A percentile compares a stretch with the other conserved stretches of the same genome.
phyloP scores from a whole-genome alignment of 2,888 invertebrate species.

The Drosophila neotestacea region DNA sequence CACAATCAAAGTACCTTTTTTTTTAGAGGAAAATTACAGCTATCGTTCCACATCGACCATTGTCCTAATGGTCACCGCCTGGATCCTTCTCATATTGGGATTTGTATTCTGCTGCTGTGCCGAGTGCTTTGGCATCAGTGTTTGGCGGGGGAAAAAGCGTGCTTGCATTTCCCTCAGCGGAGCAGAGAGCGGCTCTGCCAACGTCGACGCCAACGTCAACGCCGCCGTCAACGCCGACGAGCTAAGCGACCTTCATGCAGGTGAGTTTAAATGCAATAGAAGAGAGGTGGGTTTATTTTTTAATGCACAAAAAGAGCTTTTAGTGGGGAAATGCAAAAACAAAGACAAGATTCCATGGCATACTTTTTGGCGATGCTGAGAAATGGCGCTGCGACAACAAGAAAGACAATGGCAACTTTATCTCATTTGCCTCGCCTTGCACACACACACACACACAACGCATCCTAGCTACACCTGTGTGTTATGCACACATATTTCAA shows the following conservation, averaged over 20 bases:
- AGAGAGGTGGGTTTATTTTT: too few relatives aligned
- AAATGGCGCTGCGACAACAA: slow-evolving; percentile 44
- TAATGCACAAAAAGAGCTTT: slow-evolving; percentile 28
- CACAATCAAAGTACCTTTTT: slow-evolving; percentile 56
- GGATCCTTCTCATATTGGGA: slow-evolving; percentile 80
- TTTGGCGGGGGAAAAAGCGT: slow-evolving; percentile 70
- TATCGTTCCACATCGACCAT: slow-evolving; percentile 77
- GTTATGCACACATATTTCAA: slow-evolving; percentile 28
- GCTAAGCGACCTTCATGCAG: slow-evolving; percentile 49
- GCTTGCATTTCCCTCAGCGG: slow-evolving; percentile 44
- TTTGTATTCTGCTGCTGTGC: slow-evolving; percentile 83
- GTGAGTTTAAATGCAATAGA: slow-evolving; percentile 51
- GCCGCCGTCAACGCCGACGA: slow-evolving; percentile 15
- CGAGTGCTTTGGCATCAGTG: slow-evolving; percentile 79
- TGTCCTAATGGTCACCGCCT: slow-evolving; percentile 83
- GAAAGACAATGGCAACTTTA: slow-evolving; percentile 41
- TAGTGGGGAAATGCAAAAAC: slow-evolving; percentile 8
- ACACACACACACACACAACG: not conserved
- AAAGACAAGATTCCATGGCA: slow-evolving; percentile 37
- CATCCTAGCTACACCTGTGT: not conserved
- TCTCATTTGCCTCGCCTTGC: slow-evolving; percentile 23
- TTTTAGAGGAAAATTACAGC: slow-evolving; percentile 67
- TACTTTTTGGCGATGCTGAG: slow-evolving; percentile 64
- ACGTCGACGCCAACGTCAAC: slow-evolving; percentile 29
- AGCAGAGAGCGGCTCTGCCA: slow-evolving; percentile 45